Evolutionary conservation across 2,888 invertebrate species (phyloP), one percentile per base, ranked within the genome.

Genomic region (Scaptodrosophila latifasciaeformis): DNA sequence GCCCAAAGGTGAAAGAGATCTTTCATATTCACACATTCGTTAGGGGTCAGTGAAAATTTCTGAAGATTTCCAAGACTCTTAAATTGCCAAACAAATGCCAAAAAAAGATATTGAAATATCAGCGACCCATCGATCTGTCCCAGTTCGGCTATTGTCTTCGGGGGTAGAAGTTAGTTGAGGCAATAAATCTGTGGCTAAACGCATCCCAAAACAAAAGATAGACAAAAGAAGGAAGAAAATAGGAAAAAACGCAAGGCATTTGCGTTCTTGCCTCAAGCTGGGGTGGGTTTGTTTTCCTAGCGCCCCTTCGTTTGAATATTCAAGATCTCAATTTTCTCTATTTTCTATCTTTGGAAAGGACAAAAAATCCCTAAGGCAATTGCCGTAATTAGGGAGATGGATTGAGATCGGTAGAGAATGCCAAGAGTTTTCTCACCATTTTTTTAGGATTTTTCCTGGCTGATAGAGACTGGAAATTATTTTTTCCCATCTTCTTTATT

Each of bases 161-260:
- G 44, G 76, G 71, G 63, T 63, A 56, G 61, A 61, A 65, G 58
- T 54, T 61, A 55, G 53, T 29, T 40, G 49, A 60, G 54, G 68
- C 77, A 76, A 77, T 76, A 81, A 79, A 79, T 81, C 67, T 79
- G 77, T 29, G 74, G 80, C 66, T 51, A 57, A 62, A 60, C 62
- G 57, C 61, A 64, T 57, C 64, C 62, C 61, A 62, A 68, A 62
- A 64, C 58, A 67, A 67, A 61, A n/a, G 31, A 13, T 47, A 27
- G 52, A 13, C 35, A 59, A 68, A 67, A 47, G 15, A 59, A 64
- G 52, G 49, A 60, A 62, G 45, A 60, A 76, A 65, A 50, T 59
- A 42, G 48, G 19, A 56, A 76, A 62, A 67, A 63, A n/a, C n/a
- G n/a, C n/a, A n/a, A n/a, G n/a, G 61, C 67, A 52, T 49, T 4